Conservation (phyloP, 2,113 vertebrate genomes). For the Ginglymostoma cirratum region DNA sequence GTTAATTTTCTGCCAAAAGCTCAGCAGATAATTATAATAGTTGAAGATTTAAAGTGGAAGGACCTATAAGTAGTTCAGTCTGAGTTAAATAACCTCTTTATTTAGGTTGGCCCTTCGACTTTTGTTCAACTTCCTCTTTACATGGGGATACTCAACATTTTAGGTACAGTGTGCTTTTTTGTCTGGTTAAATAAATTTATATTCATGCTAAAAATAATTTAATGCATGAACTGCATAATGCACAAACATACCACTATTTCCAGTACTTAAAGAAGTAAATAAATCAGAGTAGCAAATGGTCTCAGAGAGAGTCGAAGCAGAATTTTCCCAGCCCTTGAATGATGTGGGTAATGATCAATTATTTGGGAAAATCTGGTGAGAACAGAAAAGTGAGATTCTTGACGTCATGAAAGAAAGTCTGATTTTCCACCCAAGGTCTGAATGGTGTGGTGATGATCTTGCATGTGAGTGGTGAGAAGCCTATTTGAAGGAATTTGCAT, state of each 20-base stretch:
- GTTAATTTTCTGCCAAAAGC: neutral
- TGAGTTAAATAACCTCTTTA: neutral
- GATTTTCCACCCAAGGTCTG: too few relatives aligned
- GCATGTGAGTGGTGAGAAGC: too few relatives aligned
- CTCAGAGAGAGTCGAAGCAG: neutral
- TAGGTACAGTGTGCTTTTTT: neutral
- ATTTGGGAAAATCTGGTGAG: too few relatives aligned
- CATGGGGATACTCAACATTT: neutral
- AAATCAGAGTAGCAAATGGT: neutral
- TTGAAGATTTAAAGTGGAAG: neutral
- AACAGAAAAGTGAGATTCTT: too few relatives aligned
- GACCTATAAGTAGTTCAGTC: neutral
- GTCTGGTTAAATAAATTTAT: neutral
- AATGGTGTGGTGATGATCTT: too few relatives aligned
- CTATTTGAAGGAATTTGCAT: too few relatives aligned
- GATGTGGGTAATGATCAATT: too few relatives aligned
- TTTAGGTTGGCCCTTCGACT: neutral
- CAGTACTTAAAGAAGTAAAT: neutral
- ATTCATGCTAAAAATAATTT: neutral
- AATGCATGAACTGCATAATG: neutral
- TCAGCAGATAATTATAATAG: neutral
- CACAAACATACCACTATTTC: neutral
- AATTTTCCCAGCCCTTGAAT: too few relatives aligned
- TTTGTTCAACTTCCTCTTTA: neutral
- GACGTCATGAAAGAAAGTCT: too few relatives aligned